Evolutionary conservation across 2,797 vertebrate species (phyloP), one percentile per base, ranked within the genome.

Genomic region (Lutjanus argentimaculatus): DNA sequence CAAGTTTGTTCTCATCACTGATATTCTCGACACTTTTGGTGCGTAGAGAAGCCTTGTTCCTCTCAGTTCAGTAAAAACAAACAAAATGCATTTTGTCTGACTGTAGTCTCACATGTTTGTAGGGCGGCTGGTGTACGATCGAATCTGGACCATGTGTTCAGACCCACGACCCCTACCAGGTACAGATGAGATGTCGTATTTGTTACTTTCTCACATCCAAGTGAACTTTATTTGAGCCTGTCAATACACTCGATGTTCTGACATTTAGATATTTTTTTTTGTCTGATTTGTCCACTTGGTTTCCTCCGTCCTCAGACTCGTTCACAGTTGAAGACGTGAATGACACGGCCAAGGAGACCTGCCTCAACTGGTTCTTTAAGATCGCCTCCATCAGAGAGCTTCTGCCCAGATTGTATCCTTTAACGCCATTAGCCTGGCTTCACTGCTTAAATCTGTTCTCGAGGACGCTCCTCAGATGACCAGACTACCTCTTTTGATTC

Each of bases 341-440:
- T 0, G 99, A 99, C 91, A 98, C 97, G 0, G 99, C 98, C 22
- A 99, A 98, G 89, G 99, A 99, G 94, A 99, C 98, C 1, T 99
- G 99, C 75, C 95, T 99, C 56, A 99, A 99, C 95, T 99, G 99
- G 99, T 99, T 99, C 95, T 99, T 98, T 93, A 99, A 99, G 95
- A 98, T 99, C 66, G 99, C 98, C 82, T 99, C 99, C 85, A 99
- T 99, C 92, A 95, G 99, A 93, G 98, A 99, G 85, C 97, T 99
- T 67, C 95, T 99, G 89, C 97, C 98, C 12, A 94, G 99, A 93
- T 93, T 99, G 99, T 99, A 99, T 99, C 98, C 97, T 80, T 72
- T 25, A 56, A 4, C n/a, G 5, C 5, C 57, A 5, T 57, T 52
- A n/a, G 22, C 19, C 3, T 0, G 4, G 10, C 55, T 15, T n/a